These are phyloP conservation scores for Cyprinodon brontotheroides DNA, from an alignment of 2,113 vertebrate species.

Conservation along the genomic window DNA sequence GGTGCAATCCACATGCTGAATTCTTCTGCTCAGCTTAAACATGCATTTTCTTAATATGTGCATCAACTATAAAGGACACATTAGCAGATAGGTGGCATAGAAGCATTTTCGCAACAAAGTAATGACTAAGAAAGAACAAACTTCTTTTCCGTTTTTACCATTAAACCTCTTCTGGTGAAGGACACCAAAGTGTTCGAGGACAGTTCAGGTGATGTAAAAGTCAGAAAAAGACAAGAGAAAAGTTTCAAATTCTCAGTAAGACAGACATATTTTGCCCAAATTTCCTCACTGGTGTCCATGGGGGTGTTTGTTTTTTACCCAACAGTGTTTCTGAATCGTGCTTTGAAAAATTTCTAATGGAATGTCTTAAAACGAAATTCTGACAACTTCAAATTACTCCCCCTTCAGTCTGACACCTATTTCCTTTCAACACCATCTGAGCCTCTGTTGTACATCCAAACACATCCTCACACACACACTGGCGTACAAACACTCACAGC, in stretches of 20 bases:
- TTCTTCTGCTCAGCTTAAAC: too few relatives aligned
- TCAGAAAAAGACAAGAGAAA: background rate
- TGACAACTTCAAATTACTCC: slow-evolving; percentile 64
- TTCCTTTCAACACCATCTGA: slow-evolving; percentile 64
- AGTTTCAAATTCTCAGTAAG: background rate
- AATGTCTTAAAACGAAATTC: slow-evolving; percentile 56
- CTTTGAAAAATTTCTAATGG: slow-evolving; percentile 32
- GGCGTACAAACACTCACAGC: slow-evolving; percentile 48
- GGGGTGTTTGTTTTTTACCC: background rate
- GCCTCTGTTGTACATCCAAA: slow-evolving; percentile 33
- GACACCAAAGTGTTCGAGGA: background rate
- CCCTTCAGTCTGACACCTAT: slow-evolving; percentile 65
- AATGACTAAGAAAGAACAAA: background rate
- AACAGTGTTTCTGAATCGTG: slow-evolving; percentile 8
- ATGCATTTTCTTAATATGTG: too few relatives aligned
- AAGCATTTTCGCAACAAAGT: background rate
- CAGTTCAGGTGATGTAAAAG: background rate
- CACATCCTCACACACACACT: slow-evolving; percentile 33
- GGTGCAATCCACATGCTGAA: background rate
- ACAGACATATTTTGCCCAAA: background rate
- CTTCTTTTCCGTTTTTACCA: background rate
- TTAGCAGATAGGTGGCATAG: background rate
- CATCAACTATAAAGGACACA: too few relatives aligned
- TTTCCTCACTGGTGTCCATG: background rate
- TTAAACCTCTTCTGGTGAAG: background rate